Evolutionary conservation across 2,797 vertebrate species (phyloP), one percentile per base, ranked within the genome.

Genomic region (Ctenosaura bakeri): DNA sequence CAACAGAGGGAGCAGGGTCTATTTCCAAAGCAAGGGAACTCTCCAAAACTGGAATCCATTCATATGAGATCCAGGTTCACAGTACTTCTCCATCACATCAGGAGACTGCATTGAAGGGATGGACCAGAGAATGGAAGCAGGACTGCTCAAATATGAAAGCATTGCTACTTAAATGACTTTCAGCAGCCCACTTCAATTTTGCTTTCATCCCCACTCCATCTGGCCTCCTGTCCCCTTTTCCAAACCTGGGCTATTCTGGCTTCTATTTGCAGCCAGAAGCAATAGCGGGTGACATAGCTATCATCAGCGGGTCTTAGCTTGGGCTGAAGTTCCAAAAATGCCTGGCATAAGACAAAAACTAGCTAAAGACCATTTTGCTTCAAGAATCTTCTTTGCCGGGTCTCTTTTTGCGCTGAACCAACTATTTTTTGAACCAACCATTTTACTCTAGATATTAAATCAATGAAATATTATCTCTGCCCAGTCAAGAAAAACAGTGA

Each of bases 281-380:
- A 24, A 64, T 83, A 46, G 64, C 24, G 20, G 32, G 3, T 82
- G 59, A 3, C 64, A 64, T 6, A 35, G 80, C 80, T 83, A 42
- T 83, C 26, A 66, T 66, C 64, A 62, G n/a, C 18, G 12, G 35
- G 3, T 42, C 29, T 73, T 85, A 35, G 13, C 50, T 85, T 73
- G 32, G 84, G 50, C 46, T 35, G 20, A 85, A 85, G 32, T 13
- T 85, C 69, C 66, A 85, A 85, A 85, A 85, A 35, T 85, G 84
- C 66, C 50, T n/a, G 64, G 46, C 18, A 10, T 20, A 84, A 29
- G 24, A 50, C 26, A 18, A 84, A 84, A 69, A 50, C 6, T 20
- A 46, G 42, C 64, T 69, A 42, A 84, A 50, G 35, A 52, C 46
- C 38, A 26, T 69, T 42, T 85, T 85, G 71, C 52, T 56, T 52